phyloP scores from a whole-genome alignment of 2,888 invertebrate genomes.

The Cheilosia scutellata region DNA sequence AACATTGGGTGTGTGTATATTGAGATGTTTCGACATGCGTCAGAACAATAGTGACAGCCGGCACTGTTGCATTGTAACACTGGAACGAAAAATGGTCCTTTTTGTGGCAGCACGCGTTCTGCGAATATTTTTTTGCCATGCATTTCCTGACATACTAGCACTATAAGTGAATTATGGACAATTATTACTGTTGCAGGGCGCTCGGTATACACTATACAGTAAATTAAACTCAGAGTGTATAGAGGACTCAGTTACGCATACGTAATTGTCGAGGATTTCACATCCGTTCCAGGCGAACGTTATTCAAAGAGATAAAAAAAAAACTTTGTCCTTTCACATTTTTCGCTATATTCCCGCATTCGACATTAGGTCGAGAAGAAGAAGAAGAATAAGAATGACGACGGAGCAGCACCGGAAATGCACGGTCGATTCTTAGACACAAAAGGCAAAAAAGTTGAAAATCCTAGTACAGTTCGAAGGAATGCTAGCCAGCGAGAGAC shows the following conservation, averaged over 20 bases:
- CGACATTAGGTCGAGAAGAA: constrained; percentile 65
- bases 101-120: constrained; percentile 61
- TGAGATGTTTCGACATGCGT: constrained; percentile 75
- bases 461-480: constrained; percentile 36
- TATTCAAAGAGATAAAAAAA: constrained; percentile 55
- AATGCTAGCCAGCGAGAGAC: not conserved
- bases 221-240: constrained; percentile 59
- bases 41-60: constrained; percentile 68
- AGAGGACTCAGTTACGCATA: constrained; percentile 67
- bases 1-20: constrained; percentile 74
- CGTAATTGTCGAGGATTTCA: constrained; percentile 64
- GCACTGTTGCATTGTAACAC: constrained; percentile 53
- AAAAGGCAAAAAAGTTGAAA: constrained; percentile 75
- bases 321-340: constrained; percentile 66
- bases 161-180: constrained; percentile 68
- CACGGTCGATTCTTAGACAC: constrained; percentile 78
- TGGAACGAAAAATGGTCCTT: constrained; percentile 43
- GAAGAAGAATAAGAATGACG: constrained; percentile 42
- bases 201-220: constrained; percentile 3
- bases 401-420: constrained; percentile 76
- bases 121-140: constrained; percentile 50
- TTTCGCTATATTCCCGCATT: constrained; percentile 11
- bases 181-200: constrained; percentile 54
- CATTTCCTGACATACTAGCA: constrained; percentile 61
- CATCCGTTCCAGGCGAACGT: constrained; percentile 54